phyloP scores from a whole-genome alignment of 2,888 invertebrate genomes.

The Andrena fulva region DNA sequence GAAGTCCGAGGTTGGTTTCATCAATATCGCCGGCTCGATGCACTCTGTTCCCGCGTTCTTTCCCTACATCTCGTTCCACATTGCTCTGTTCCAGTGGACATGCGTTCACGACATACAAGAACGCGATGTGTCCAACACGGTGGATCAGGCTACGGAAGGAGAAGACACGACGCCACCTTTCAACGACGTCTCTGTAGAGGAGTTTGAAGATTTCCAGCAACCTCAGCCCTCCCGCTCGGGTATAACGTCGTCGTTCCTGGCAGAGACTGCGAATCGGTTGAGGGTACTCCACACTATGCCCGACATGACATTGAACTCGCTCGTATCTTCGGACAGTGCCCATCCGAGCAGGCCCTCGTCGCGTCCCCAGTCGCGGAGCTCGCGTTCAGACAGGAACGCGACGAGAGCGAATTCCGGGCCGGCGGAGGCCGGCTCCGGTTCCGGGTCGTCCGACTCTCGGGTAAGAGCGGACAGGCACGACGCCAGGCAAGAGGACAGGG shows the following conservation, averaged over 20 bases:
- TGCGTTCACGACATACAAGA: constrained; percentile 97
- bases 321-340: constrained; percentile 69
- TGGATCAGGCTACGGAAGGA: constrained; percentile 77
- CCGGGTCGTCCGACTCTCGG: constrained; percentile 54
- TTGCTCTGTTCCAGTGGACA: constrained; percentile 90
- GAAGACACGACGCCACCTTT: constrained; percentile 69
- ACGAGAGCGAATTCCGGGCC: constrained; percentile 72
- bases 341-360: constrained; percentile 72
- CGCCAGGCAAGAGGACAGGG: constrained; percentile 61
- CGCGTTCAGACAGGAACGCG: constrained; percentile 69
- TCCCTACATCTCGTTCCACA: background rate
- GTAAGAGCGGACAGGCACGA: constrained; percentile 54
- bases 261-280: constrained; percentile 77
- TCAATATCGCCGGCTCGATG: background rate
- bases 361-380: constrained; percentile 68
- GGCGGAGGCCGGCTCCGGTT: constrained; percentile 71
- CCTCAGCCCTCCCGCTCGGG: constrained; percentile 78
- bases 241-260: constrained; percentile 79
- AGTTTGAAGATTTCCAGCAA: constrained; percentile 75
- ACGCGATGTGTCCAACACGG: constrained; percentile 84
- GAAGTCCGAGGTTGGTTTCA: constrained; percentile 90
- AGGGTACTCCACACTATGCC: constrained; percentile 75
- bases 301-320: constrained; percentile 69
- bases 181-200: constrained; percentile 74
- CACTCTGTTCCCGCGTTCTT: background rate